Conservation (phyloP, 1,140 invertebrate species). For the Macrobrachium nipponense region DNA sequence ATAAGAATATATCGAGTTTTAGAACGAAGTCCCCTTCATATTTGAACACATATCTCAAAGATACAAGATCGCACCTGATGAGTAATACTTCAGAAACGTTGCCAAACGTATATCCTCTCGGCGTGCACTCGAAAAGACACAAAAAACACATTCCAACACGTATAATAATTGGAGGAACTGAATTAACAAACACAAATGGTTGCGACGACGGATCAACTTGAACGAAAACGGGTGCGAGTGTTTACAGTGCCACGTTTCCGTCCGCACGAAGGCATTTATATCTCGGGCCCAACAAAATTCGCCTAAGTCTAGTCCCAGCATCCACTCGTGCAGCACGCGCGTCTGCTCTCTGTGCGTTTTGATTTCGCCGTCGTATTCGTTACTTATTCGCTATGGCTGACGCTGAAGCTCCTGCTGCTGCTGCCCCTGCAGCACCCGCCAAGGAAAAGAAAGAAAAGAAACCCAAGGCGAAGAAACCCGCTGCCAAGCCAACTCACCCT, state of each 20-base stretch:
- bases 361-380: neutral
- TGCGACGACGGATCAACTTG: constrained; percentile 39
- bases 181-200: constrained; percentile 58
- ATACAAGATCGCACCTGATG: constrained; percentile 11
- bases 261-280: constrained; percentile 26
- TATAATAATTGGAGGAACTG: constrained; percentile 30
- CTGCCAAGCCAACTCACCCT: constrained; percentile 42
- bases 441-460: constrained; percentile 17
- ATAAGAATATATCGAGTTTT: constrained; percentile 51
- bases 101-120: constrained; percentile 29
- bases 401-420: constrained; percentile 31
- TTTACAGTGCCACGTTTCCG: constrained; percentile 54
- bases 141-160: neutral
- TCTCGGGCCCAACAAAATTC: neutral
- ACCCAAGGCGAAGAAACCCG: constrained; percentile 33
- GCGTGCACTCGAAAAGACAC: neutral
- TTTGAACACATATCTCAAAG: constrained; percentile 22
- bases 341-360: neutral
- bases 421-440: constrained; percentile 37
- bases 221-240: constrained; percentile 54
- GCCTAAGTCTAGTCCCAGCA: constrained; percentile 17
- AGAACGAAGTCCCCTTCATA: constrained; percentile 25
- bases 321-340: neutral
- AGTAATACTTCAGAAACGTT: neutral
- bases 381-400: constrained; percentile 29